Base-by-base conservation (phyloP, 2,113 vertebrate genomes). In the Alces alces region DNA sequence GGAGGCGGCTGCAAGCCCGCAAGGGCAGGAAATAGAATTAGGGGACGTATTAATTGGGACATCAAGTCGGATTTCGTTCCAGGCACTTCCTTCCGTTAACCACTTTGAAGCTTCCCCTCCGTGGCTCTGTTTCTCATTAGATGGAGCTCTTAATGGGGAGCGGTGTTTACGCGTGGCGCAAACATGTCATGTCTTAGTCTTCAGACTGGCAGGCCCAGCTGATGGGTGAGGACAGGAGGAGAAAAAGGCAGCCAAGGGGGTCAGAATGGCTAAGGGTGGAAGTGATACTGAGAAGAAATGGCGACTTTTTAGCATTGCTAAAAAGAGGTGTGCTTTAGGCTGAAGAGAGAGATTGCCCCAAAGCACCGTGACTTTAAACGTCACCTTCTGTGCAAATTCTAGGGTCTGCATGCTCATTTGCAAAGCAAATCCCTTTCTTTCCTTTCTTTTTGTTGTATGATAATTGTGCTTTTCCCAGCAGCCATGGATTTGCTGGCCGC, bases 11-110 rank as follows among this genome's bases (percentile, higher is more conserved):
- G 98, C 15, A 95, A 97, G 98, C 98, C 99, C 98, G 89, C 98
- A 98, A 99, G 99, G 98, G 99, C 99, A 99, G 99, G 99, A 99
- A 99, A 99, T 99, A 99, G 99, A 99, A 99, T 99, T 99, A 99
- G 98, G 98, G 99, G 98, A 99, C 98, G 98, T 99, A 99, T 99
- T 99, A 99, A 99, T 99, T 99, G 99, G 99, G 99, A 98, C 99
- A 99, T 99, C 99, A 99, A 99, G 99, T 99, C 98, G 98, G 99
- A 99, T 99, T 99, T 99, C 98, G 96, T 99, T 99, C 98, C 99
- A 99, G 98, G 99, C 99, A 97, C 99, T 99, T 99, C 99, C 99
- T 99, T 99, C 99, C 99, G 99, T 98, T 98, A 98, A 98, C 98
- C 98, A 98, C 99, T 99, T 99, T 99, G 99, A 99, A 99, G 99